Evolutionary conservation across 2,797 vertebrate genomes (phyloP), one percentile per base, ranked within the genome.

Genomic region (Microchirus variegatus): DNA sequence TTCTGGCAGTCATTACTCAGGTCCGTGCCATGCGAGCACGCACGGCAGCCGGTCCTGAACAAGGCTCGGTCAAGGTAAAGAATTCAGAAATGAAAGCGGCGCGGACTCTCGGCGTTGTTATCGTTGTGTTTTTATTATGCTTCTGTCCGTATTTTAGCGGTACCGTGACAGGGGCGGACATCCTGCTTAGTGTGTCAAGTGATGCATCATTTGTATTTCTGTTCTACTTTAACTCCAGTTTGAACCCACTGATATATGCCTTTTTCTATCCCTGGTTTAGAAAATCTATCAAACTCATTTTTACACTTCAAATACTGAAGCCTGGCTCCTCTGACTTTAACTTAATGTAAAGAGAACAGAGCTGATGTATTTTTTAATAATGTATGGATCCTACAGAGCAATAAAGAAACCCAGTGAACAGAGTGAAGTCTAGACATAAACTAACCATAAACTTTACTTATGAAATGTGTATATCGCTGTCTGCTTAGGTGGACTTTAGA

Each of bases 221-320:
- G 0, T 45, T 64, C 12, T 54, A 11, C 50, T 37, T 67, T 1
- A 77, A 77, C 53, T 70, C 78, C 1, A 53, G 44, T 41, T 0
- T 80, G 1, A 80, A 80, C 44, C 77, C 73, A 9, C 0, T 80
- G 10, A 67, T 80, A 14, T 77, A 68, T 47, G 56, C 57, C 7
- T 43, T 57, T 31, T 65, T 60, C 3, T 76, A 80, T 2, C 36
- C 71, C 22, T 81, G 75, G 79, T 81, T 78, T 17, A 67, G 62
- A 42, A 70, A 66, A 57, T 10, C 62, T 5, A 9, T 67, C 0
- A 77, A 60, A 31, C 15, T 53, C 1, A 53, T 74, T 18, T 35
- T 74, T n/a, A 70, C 47, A 2, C 45, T 76, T 18, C 44, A 70
- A 44, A 75, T 70, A 1, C 49, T 75, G 48, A 31, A 66, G 22